Evolutionary conservation across 2,888 invertebrate species (phyloP), one percentile per base, ranked within the genome.

Genomic region (Anticlea derivata): DNA sequence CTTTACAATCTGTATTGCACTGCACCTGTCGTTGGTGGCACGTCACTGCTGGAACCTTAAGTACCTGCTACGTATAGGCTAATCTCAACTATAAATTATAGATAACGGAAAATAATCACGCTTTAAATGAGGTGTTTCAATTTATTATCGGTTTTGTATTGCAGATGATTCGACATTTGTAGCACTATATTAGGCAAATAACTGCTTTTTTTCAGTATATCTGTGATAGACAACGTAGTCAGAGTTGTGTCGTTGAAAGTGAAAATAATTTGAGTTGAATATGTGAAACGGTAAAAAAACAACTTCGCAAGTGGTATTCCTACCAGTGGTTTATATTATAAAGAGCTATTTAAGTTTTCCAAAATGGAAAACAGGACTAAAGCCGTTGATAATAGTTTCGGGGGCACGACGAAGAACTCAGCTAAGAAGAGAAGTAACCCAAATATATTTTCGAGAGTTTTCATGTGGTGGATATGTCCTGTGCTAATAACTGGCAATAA

Each of bases 401-500:
- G 56, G 38, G 41, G 41, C 40, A 46, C 48, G 6, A 61, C 61
- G 26, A 50, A 56, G 26, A 57, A 47, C 55, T 47, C 47, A 6
- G 55, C 65, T 7, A 60, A 60, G 10, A 60, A 61, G 57, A 65
- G 50, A 71, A 73, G 56, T 44, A 81, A 80, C n/a, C 83, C 87
- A 0, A 87, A 86, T 54, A 50, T 83, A 33, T 51, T 90, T 1
- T 86, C 90, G 1, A 73, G 70, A 52, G 40, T 90, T 11, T 89
- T 91, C 54, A 63, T 91, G 26, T 90, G 90, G 72, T 91, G 91
- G 91, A 72, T 91, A 50, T 85, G 84, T 55, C 91, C 91, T 5
- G 83, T 91, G 41, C 65, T 91, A 5, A 77, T 87, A 46, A 92
- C 89, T 61, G 94, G 94, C 3, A 89, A 91, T 49, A 87, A 74